Evolutionary conservation across 2,888 invertebrate genomes (phyloP), one percentile per base, ranked within the genome.

Genomic region (Heliconius charithonia): DNA sequence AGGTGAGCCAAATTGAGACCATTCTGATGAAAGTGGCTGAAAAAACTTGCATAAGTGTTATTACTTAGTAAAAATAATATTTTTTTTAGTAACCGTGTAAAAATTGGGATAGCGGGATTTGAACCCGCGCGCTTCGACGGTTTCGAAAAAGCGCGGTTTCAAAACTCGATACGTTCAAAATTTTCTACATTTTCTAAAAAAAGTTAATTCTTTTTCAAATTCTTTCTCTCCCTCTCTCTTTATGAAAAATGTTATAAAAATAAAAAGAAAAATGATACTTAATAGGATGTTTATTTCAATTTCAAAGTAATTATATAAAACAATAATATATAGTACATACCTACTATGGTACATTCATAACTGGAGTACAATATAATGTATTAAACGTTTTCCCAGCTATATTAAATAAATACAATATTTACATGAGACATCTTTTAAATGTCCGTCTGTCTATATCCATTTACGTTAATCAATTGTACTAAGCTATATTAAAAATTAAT

Each of bases 401-500:
- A 9, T 77, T 81, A 79, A 81, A 80, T 81, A 83, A 81, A 82
- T 72, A 69, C 62, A 75, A 71, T 77, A 75, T 79, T 77, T 78
- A 79, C 79, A 77, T 25, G 67, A n/a, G n/a, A 56, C 69, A 25
- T 70, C 45, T 22, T 74, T 73, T 27, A 29, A 63, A 65, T 66
- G 65, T 66, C 66, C 27, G 76, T 80, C 63, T 75, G 41, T 59
- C 51, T 51, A 51, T 69, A 73, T 51, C 78, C 76, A 76, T 63
- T 45, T 74, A 72, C 62, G 59, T 62, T 78, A 78, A 59, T 72
- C 74, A 75, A 74, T 74, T 77, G 66, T 67, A 62, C 75, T 77
- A 62, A 79, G 65, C 77, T 81, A 76, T 75, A n/a, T 27, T 71
- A 66, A 77, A 77, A 82, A 80, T 78, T 85, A 90, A 91, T 92